Percentiles rank a stretch among this genome's conserved stretches.
Conservation (phyloP, 2,797 vertebrate species). For the Tokudaia muenninki region DNA sequence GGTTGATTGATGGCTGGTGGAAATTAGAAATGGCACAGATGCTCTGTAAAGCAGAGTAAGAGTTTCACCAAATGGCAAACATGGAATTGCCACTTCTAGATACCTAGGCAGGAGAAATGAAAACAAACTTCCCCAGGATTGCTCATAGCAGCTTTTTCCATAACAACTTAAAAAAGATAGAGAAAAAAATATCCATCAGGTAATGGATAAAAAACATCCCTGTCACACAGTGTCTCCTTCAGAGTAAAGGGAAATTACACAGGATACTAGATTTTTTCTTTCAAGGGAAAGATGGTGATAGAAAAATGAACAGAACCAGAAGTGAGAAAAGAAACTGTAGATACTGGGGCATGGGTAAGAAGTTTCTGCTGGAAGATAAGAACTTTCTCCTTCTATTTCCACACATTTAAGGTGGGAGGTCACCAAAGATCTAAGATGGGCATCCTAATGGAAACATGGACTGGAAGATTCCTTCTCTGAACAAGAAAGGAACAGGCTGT, state of each 20-base stretch:
- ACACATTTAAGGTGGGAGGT: not conserved
- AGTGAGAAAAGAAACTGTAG: not conserved
- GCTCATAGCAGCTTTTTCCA: not conserved
- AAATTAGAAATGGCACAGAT: not conserved
- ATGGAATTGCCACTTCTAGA: not conserved
- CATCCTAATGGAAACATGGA: not conserved
- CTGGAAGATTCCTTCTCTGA: not conserved
- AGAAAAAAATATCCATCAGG: not conserved
- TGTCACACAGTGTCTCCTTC: not conserved
- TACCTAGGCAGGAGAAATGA: not conserved
- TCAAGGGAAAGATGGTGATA: not conserved
- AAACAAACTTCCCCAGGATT: not conserved
- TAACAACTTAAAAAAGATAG: not conserved
- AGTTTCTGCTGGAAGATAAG: not conserved
- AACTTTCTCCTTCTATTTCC: not conserved
- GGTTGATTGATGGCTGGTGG: not conserved
- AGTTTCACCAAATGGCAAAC: not conserved
- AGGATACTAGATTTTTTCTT: not conserved
- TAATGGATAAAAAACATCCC: not conserved
- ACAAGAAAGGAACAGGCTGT: not conserved
- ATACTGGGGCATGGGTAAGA: not conserved
- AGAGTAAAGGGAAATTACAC: not conserved
- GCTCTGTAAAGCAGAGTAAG: not conserved
- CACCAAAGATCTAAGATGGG: not conserved
- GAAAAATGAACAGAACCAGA: slow-evolving; percentile 7